Conservation (phyloP, 2,888 invertebrate genomes). For the Blastobasis adustella region DNA sequence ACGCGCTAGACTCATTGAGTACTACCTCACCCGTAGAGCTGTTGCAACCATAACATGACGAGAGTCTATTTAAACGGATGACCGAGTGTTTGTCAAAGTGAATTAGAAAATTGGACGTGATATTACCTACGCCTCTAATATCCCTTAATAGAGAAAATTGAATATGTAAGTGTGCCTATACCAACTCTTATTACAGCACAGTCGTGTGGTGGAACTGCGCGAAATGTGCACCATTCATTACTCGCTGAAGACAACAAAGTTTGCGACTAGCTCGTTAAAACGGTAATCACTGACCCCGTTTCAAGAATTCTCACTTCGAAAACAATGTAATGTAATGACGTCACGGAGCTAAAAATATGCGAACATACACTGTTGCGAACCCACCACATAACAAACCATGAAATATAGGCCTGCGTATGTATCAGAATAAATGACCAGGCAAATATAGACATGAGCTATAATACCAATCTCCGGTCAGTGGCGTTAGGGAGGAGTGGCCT, state of each 20-base stretch:
- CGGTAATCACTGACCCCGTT: conserved; percentile 9
- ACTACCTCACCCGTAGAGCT: conserved; percentile 34
- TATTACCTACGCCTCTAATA: no score
- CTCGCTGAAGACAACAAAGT: conserved; percentile 29
- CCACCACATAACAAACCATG: not conserved
- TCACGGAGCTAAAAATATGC: conserved; percentile 44
- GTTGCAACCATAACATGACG: conserved; percentile 44
- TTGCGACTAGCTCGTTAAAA: conserved; percentile 25
- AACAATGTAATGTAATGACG: no score
- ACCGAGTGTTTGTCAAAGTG: conserved; percentile 23
- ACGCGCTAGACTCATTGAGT: conserved; percentile 49
- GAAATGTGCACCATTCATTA: conserved; percentile 17
- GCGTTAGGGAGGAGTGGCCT: conserved; percentile 27
- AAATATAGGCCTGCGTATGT: not conserved
- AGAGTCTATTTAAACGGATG: conserved; percentile 44
- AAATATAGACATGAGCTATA: conserved; percentile 33
- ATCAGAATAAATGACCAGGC: conserved; percentile 32
- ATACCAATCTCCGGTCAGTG: conserved; percentile 44
- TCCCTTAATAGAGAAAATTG: no score
- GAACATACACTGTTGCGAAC: conserved; percentile 11
- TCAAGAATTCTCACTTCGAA: not conserved
- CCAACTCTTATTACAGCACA: not conserved
- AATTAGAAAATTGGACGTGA: conserved; percentile 24
- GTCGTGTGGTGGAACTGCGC: conserved; percentile 2
- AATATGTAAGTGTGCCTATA: not conserved